Evolutionary conservation across 2,888 invertebrate species (phyloP).

Genomic region (Incurvaria masculella): DNA sequence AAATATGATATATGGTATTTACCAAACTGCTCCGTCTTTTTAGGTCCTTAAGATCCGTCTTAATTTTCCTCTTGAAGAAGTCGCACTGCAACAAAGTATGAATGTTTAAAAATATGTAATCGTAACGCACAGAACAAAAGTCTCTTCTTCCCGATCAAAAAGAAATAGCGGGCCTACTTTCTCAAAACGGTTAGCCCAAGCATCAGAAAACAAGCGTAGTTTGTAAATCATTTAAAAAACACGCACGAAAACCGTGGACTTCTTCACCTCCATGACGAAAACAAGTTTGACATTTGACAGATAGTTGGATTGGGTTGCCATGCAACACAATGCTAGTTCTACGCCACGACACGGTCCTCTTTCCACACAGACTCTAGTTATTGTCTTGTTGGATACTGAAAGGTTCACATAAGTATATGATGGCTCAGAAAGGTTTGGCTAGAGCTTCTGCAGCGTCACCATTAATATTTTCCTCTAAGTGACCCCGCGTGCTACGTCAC

Average conservation of each 20-base stretch:
- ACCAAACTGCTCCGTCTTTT: slow-evolving; percentile 19
- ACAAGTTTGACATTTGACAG: too few species aligned
- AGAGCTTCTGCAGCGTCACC: too few species aligned
- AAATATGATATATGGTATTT: slow-evolving; percentile 8
- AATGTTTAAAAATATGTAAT: background rate
- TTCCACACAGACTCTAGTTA: too few species aligned
- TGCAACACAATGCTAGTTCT: too few species aligned
- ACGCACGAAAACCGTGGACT: too few species aligned
- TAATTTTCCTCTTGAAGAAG: slow-evolving; percentile 26
- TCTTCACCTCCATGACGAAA: too few species aligned
- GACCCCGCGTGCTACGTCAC: background rate
- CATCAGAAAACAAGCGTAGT: background rate
- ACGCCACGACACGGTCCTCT: too few species aligned
- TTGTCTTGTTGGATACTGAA: too few species aligned
- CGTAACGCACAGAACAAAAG: background rate
- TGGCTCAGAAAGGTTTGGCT: too few species aligned
- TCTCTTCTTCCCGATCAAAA: background rate
- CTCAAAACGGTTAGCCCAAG: background rate
- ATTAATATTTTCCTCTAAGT: background rate
- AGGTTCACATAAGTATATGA: too few species aligned
- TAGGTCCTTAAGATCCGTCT: slow-evolving; percentile 22
- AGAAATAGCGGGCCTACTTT: background rate
- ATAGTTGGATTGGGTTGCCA: too few species aligned
- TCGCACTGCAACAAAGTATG: slow-evolving; percentile 22
- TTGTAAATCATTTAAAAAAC: too few species aligned